Evolutionary conservation across 2,888 invertebrate genomes (phyloP).

Genomic region (Polydesmus complanatus): DNA sequence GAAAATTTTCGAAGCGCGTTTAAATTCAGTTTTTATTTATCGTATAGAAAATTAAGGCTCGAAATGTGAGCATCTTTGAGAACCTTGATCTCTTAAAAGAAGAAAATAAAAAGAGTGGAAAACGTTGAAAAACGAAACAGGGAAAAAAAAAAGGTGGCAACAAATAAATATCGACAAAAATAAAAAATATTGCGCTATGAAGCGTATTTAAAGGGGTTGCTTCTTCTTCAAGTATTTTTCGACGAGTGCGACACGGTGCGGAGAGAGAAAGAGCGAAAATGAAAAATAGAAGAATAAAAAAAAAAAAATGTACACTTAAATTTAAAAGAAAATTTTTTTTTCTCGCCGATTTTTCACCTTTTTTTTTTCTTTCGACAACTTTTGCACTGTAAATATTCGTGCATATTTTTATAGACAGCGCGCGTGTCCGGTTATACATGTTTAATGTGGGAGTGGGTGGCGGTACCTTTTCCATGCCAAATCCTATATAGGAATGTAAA

Average conservation of each 20-base stretch:
- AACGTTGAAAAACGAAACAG: not conserved
- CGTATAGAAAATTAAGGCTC: too few species aligned
- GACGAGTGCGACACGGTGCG: not conserved
- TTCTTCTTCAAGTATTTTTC: not conserved
- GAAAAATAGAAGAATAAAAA: not conserved
- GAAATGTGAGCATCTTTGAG: too few species aligned
- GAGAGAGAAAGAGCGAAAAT: not conserved
- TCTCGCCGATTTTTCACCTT: not conserved
- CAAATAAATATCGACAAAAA: not conserved
- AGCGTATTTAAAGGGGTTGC: not conserved
- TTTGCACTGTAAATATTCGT: not conserved
- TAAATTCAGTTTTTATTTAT: too few species aligned
- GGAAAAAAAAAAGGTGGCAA: not conserved
- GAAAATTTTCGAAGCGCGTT: too few species aligned
- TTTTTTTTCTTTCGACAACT: not conserved
- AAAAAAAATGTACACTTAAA: not conserved
- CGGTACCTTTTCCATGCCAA: not conserved
- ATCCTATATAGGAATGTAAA: slow-evolving; percentile 3
- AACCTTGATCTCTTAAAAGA: too few species aligned
- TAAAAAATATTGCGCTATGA: not conserved
- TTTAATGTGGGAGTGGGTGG: slow-evolving; percentile 1
- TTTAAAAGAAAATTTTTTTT: not conserved
- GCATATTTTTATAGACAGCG: not conserved
- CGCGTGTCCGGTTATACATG: not conserved
- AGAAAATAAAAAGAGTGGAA: too few species aligned